Percentiles rank a stretch among this genome's conserved stretches.
Conservation (phyloP, 2,797 vertebrate genomes). For the Parambassis ranga region DNA sequence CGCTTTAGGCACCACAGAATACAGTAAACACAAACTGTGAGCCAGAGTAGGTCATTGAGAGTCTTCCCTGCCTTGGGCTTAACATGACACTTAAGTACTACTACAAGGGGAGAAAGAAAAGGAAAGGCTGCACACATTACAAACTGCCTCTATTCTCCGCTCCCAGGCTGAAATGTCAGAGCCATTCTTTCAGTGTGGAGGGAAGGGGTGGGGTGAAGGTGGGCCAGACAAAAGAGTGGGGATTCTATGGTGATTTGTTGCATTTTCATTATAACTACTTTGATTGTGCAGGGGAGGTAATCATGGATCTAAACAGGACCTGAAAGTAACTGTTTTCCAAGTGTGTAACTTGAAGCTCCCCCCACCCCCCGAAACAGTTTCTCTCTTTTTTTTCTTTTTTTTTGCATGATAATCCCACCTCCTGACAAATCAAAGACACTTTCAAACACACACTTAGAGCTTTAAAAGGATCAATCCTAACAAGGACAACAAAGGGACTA, state of each 20-base stretch:
- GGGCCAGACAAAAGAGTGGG: constrained; percentile 50
- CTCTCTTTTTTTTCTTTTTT: no score
- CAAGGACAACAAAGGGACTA: constrained; percentile 46
- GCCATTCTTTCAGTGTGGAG: constrained; percentile 67
- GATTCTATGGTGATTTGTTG: constrained; percentile 74
- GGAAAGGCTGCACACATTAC: constrained; percentile 80
- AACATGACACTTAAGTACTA: constrained; percentile 90
- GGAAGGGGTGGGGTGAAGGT: constrained; percentile 32
- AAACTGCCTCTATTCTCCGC: constrained; percentile 81
- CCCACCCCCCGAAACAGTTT: no score
- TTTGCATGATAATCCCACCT: constrained; percentile 68
- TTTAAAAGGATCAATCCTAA: constrained; percentile 57
- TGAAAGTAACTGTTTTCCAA: constrained; percentile 75
- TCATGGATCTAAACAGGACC: constrained; percentile 76
- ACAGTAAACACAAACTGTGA: constrained; percentile 73
- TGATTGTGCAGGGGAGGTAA: constrained; percentile 70
- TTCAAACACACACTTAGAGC: constrained; percentile 62
- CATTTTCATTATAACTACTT: constrained; percentile 76
- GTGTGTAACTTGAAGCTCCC: constrained; percentile 69
- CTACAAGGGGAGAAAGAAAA: constrained; percentile 85
- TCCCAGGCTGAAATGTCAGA: constrained; percentile 80
- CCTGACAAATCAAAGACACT: constrained; percentile 66
- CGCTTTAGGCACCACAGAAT: constrained; percentile 73
- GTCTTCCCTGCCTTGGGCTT: constrained; percentile 85
- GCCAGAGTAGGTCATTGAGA: constrained; percentile 84